phyloP scores from a whole-genome alignment of 2,113 vertebrate genomes.

The Aplodontia rufa region DNA sequence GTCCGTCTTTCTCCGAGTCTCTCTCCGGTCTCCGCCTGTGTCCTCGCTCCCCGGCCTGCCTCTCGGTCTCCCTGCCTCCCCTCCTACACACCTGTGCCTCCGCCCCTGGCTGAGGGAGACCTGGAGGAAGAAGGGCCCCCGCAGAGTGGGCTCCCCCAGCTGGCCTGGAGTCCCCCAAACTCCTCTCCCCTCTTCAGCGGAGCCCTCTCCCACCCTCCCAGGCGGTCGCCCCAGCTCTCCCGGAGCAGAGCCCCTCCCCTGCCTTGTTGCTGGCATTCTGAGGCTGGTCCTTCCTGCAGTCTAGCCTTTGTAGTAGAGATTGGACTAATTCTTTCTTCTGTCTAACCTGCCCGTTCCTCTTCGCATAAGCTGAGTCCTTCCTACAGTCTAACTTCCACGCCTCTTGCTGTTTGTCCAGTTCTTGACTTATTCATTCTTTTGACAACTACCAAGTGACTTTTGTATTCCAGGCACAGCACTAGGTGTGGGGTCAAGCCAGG shows the following conservation, averaged over 20 bases:
- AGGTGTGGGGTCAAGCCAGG: not conserved
- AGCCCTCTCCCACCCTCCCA: not conserved
- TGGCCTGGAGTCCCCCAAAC: constrained; percentile 6
- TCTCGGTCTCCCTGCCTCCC: not conserved
- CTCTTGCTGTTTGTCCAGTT: not conserved
- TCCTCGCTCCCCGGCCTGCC: not conserved
- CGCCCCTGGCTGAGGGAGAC: constrained; percentile 45
- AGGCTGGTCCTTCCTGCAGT: not conserved
- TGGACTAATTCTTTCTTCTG: not conserved
- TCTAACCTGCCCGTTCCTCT: not conserved
- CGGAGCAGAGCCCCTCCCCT: not conserved
- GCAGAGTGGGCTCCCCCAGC: not conserved
- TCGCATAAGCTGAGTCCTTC: not conserved
- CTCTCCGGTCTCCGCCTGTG: not conserved
- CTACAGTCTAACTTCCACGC: constrained; percentile 7
- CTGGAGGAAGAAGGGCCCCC: not conserved
- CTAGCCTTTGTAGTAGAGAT: not conserved
- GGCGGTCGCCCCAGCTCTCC: not conserved
- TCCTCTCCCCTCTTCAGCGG: not conserved
- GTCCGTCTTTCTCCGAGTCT: not conserved
- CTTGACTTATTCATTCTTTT: not conserved
- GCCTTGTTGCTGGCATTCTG: not conserved
- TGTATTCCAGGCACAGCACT: not conserved
- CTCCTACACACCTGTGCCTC: constrained; percentile 65
- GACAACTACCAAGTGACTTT: not conserved